phyloP scores from a whole-genome alignment of 2,888 invertebrate genomes.

The Sphaerophoria taeniata region DNA sequence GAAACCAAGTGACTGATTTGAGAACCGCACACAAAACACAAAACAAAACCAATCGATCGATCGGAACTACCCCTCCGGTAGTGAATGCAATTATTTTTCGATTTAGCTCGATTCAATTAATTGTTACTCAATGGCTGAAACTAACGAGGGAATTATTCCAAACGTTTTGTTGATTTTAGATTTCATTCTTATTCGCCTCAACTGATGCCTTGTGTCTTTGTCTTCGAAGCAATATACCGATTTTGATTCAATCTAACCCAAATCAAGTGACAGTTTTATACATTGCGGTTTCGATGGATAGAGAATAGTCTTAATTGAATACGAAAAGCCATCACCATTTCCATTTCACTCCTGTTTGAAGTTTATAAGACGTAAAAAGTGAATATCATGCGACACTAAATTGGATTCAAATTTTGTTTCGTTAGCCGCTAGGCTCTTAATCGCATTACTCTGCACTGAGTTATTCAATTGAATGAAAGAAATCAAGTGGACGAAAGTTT shows the following conservation, averaged over 20 bases:
- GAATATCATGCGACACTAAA: slow-evolving; percentile 9
- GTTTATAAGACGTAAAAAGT: slow-evolving; percentile 11
- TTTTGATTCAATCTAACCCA: slow-evolving; percentile 19
- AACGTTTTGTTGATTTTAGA: slow-evolving; percentile 32
- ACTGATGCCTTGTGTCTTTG: background rate
- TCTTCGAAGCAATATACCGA: background rate
- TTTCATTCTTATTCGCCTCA: background rate
- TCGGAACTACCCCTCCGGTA: background rate
- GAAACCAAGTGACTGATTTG: background rate
- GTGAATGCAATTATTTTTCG: slow-evolving; percentile 61
- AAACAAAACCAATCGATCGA: slow-evolving; percentile 40
- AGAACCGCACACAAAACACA: background rate
- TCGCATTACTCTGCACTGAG: background rate
- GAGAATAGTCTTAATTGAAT: background rate
- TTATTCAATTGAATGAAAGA: background rate
- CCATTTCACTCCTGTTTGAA: slow-evolving; percentile 33
- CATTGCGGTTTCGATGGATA: background rate
- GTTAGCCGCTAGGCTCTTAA: background rate
- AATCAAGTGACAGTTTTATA: slow-evolving; percentile 1
- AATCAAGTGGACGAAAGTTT: background rate
- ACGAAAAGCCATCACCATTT: background rate
- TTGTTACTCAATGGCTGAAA: slow-evolving; percentile 46
- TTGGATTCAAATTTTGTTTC: slow-evolving; percentile 54
- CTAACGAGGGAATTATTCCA: slow-evolving; percentile 61
- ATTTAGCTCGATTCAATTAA: slow-evolving; percentile 70